Base-by-base conservation (phyloP, 2,113 vertebrate genomes). In the Ophiodon elongatus region DNA sequence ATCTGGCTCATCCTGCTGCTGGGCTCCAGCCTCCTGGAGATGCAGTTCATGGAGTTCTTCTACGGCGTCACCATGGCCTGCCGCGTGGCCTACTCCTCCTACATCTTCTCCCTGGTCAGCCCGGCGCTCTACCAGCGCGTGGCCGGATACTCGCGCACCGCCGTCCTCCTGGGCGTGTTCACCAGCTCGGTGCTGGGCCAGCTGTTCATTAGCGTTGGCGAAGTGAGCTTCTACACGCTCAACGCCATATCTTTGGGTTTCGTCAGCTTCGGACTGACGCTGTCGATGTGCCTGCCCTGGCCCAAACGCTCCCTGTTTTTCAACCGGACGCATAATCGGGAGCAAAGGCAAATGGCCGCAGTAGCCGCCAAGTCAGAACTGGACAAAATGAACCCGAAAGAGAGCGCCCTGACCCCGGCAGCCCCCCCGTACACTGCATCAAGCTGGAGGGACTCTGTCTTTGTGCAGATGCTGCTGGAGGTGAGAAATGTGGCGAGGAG, bases 11-110 rank as follows among this genome's bases (percentile, higher is more conserved):
- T 99, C 33, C 92, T 99, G 65, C 92, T 99, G 21, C 78, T 95
- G 0, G 97, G 97, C 69, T 70, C 35, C 62, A 92, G 94, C 0
- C 84, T 99, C 33, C 71, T 95, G 3, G 91, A 97, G 85, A 98
- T 99, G 97, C 98, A 99, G 92, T 85, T 98, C 80, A 97, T 99
- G 98, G 98, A 99, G 95, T 95, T 98, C 89, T 99, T 97, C 95
- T 99, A 97, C 0, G 92, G 97, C 43, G 8, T 99, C 91, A 97
- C 97, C 64, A 98, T 99, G 98, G 98, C 98, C 0, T 96, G 97
- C 1, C 96, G 98, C 1, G 96, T 99, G 0, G 98, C 98, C 73
- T 99, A 98, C 86, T 99, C 98, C 76, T 99, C 98, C 80, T 99
- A 99, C 89, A 97, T 99, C 91, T 99, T 99, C 95, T 97, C 97